Evolutionary conservation across 2,113 vertebrate genomes (phyloP).

Genomic region (Petroica traversi): DNA sequence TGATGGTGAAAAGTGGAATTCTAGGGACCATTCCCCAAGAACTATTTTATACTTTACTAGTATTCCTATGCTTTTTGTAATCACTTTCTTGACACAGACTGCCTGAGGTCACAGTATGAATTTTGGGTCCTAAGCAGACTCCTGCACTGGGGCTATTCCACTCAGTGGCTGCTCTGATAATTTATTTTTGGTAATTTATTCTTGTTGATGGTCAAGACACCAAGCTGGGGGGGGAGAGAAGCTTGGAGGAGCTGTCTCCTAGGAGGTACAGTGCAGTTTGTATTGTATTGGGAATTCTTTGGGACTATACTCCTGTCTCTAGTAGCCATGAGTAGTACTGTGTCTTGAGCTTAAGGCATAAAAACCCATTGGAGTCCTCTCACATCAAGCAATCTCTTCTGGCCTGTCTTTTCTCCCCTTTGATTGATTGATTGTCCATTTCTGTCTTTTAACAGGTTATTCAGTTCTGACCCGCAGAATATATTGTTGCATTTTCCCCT

Average conservation of each 20-base stretch:
- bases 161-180: neutral
- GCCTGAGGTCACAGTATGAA: neutral
- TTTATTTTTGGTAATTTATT: neutral
- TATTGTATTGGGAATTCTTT: neutral
- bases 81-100: neutral
- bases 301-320: neutral
- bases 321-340: neutral
- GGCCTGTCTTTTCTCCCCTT: neutral
- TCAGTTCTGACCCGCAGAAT: neutral
- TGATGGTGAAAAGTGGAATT: neutral
- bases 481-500: neutral
- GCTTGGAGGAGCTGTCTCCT: neutral
- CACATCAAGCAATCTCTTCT: neutral
- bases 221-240: neutral
- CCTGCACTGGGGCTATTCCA: neutral
- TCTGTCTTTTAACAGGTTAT: neutral
- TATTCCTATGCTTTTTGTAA: neutral
- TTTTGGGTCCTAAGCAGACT: neutral
- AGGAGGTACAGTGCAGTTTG: neutral
- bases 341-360: neutral
- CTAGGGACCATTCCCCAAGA: neutral
- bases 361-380: neutral
- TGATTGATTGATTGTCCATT: neutral
- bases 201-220: neutral
- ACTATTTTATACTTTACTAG: neutral